Evolutionary conservation across 2,797 vertebrate species (phyloP).

Genomic region (Dermochelys coriacea): DNA sequence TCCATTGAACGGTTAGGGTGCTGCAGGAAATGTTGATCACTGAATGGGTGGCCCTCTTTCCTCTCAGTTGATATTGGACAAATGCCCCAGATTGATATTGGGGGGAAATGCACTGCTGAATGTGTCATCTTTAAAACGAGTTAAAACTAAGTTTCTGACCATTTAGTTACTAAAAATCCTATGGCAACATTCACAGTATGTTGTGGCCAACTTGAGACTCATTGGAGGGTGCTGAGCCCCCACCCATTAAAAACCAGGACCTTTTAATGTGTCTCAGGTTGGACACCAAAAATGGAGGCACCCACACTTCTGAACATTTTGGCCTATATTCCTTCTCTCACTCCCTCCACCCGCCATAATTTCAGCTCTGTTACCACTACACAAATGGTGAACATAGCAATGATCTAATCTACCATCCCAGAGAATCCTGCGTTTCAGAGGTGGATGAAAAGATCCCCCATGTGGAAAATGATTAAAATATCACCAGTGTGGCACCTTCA

Average conservation of each 20-base stretch:
- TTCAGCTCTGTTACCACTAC: background rate
- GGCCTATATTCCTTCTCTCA: background rate
- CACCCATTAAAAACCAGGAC: background rate
- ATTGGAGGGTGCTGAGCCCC: background rate
- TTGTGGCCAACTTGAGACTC: background rate
- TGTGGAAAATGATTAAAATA: background rate
- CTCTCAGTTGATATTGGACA: background rate
- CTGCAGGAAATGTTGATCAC: background rate
- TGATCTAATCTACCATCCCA: background rate
- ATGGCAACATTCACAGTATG: background rate
- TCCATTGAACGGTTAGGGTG: background rate
- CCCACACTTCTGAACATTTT: background rate
- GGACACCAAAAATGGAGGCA: background rate
- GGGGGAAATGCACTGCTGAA: background rate
- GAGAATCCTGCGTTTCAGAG: background rate
- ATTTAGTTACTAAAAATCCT: background rate
- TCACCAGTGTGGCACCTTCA: background rate
- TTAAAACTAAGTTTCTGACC: background rate
- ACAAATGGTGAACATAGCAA: background rate
- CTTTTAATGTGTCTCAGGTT: background rate
- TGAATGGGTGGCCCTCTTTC: background rate
- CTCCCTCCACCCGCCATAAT: background rate
- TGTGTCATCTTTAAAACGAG: accelerated
- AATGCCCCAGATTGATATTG: background rate
- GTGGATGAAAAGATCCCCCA: background rate